These are phyloP conservation scores for Cataglyphis livida DNA, from an alignment of 2,888 invertebrate genomes.

Conservation along the genomic window DNA sequence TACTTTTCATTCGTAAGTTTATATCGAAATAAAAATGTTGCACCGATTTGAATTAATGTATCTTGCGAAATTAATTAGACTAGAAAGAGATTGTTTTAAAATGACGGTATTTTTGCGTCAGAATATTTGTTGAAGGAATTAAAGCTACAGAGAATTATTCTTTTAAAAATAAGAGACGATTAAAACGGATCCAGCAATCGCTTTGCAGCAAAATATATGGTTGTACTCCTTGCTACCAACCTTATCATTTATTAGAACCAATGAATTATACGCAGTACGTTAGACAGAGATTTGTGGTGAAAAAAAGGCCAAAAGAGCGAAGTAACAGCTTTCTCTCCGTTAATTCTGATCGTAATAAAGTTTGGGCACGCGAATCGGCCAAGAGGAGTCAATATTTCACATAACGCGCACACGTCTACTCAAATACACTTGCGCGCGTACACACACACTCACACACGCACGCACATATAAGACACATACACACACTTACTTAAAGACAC, in stretches of 20 bases:
- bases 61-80: not conserved
- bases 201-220: not conserved
- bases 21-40: slow-evolving; percentile 18
- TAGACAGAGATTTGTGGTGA: slow-evolving; percentile 36
- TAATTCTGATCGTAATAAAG: slow-evolving; percentile 40
- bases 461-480: no score
- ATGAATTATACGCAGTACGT: slow-evolving; percentile 25
- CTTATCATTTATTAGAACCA: slow-evolving; percentile 16
- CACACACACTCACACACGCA: not conserved
- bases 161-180: slow-evolving; percentile 14
- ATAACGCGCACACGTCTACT: not conserved
- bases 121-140: not conserved
- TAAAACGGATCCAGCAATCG: not conserved
- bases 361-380: slow-evolving; percentile 27
- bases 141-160: not conserved
- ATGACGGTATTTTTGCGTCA: not conserved
- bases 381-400: slow-evolving; percentile 51
- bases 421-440: not conserved
- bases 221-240: not conserved
- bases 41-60: not conserved
- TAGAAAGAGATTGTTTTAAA: not conserved
- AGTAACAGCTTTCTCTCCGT: slow-evolving; percentile 8
- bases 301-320: slow-evolving; percentile 14
- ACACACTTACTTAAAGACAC: no score
- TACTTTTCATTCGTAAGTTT: slow-evolving; percentile 33